These are phyloP conservation scores for Hoplostethus mediterraneus DNA, from an alignment of 2,797 vertebrate species.

Conservation along the genomic window DNA sequence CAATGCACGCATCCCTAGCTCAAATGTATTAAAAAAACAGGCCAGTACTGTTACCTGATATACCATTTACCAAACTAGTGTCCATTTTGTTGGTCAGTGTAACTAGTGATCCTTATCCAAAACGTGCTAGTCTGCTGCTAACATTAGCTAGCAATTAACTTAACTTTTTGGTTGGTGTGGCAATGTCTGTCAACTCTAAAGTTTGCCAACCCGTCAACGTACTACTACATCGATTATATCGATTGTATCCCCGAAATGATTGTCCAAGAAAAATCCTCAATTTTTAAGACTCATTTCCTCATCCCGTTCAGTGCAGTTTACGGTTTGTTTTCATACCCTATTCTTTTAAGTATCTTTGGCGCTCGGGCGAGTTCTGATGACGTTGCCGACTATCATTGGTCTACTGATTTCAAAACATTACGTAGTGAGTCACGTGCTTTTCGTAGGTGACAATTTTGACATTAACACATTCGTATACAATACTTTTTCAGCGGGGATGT, in stretches of 20 bases:
- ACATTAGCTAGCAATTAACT: background rate
- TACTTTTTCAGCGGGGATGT: too few species aligned
- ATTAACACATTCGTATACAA: too few species aligned
- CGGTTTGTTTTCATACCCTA: slow-evolving; percentile 29
- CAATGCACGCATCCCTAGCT: background rate
- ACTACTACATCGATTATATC: background rate
- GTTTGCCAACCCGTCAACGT: background rate
- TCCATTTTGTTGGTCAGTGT: slow-evolving; percentile 45
- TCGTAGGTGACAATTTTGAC: too few species aligned
- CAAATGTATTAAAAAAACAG: background rate
- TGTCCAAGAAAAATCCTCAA: background rate
- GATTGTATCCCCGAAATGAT: too few species aligned
- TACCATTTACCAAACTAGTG: background rate
- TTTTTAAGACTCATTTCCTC: background rate
- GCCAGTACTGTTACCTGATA: slow-evolving; percentile 48
- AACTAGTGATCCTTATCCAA: slow-evolving; percentile 13
- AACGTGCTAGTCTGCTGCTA: background rate
- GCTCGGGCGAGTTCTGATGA: slow-evolving; percentile 54
- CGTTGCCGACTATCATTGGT: background rate
- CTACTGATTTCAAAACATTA: background rate
- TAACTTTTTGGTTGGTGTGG: background rate
- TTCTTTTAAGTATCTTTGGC: background rate
- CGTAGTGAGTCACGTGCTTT: background rate
- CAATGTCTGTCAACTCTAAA: background rate
- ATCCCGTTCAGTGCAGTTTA: background rate